Evolutionary conservation across 2,888 invertebrate genomes (phyloP).

Genomic region (Himalopsyche japonica): DNA sequence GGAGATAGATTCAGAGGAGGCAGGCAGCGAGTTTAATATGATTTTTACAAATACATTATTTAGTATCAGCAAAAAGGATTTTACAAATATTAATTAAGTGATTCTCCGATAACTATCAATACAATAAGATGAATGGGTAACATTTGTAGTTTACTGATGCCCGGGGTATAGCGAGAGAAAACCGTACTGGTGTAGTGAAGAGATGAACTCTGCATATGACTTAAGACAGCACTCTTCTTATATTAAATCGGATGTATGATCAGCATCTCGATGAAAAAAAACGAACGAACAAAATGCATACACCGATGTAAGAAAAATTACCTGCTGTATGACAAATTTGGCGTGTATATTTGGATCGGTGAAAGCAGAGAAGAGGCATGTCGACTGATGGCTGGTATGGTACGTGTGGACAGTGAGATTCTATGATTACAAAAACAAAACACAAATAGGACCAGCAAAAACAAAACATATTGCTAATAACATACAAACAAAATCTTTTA

Average conservation of each 20-base stretch:
- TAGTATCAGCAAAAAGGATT: too few species aligned
- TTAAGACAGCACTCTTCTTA: not conserved
- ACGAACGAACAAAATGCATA: not conserved
- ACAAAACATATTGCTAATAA: not conserved
- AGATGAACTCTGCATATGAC: too few species aligned
- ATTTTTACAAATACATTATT: too few species aligned
- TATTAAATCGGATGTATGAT: not conserved
- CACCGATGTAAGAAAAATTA: constrained; percentile 20
- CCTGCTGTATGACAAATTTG: constrained; percentile 53
- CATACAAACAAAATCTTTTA: not conserved
- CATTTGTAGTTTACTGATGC: too few species aligned
- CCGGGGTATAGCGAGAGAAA: too few species aligned
- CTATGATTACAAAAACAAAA: constrained; percentile 38
- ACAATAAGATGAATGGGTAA: too few species aligned
- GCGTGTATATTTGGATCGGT: constrained; percentile 61
- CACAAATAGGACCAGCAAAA: constrained; percentile 24
- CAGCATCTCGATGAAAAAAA: not conserved
- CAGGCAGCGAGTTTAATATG: too few species aligned
- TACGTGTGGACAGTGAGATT: constrained; percentile 49
- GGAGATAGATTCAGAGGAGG: too few species aligned
- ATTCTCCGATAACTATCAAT: too few species aligned
- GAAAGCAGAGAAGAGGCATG: constrained; percentile 61
- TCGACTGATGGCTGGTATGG: constrained; percentile 61
- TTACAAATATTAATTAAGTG: too few species aligned
- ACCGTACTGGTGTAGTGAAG: too few species aligned